A percentile compares a stretch with the other conserved stretches of the same genome.
These are phyloP conservation scores for Redunca redunca DNA, from an alignment of 2,113 vertebrate genomes.

Conservation along the genomic window DNA sequence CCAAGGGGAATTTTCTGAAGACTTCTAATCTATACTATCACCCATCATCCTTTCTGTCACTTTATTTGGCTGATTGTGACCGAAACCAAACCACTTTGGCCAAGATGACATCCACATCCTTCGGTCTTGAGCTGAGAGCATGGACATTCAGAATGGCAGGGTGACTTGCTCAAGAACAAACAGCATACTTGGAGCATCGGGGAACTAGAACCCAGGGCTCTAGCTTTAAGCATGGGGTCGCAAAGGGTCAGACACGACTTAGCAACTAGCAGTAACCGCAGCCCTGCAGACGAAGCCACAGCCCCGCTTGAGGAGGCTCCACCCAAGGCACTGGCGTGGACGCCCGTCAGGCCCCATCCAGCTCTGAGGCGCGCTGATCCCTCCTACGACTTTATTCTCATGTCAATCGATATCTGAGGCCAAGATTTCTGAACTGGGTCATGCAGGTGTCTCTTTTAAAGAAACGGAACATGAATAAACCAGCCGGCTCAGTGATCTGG, in stretches of 20 bases:
- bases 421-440: background rate
- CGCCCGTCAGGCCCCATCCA: background rate
- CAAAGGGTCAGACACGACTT: accelerated
- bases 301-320: background rate
- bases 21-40: no score
- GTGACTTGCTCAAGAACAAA: background rate
- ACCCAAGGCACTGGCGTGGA: accelerated
- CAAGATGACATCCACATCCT: background rate
- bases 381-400: background rate
- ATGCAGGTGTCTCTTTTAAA: background rate
- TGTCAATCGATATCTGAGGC: background rate
- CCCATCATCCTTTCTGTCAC: background rate
- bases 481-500: background rate
- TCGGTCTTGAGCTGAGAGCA: background rate
- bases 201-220: background rate
- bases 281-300: accelerated
- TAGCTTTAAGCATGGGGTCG: accelerated
- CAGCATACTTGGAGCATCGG: accelerated
- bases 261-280: accelerated
- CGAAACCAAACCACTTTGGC: background rate
- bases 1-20: background rate
- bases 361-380: background rate
- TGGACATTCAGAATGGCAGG: background rate
- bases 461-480: background rate
- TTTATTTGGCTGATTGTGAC: background rate